Percentiles rank a stretch among this genome's conserved stretches.
Evolutionary conservation across 1,140 invertebrate species (phyloP).

Genomic region (Cydia strobilella): DNA sequence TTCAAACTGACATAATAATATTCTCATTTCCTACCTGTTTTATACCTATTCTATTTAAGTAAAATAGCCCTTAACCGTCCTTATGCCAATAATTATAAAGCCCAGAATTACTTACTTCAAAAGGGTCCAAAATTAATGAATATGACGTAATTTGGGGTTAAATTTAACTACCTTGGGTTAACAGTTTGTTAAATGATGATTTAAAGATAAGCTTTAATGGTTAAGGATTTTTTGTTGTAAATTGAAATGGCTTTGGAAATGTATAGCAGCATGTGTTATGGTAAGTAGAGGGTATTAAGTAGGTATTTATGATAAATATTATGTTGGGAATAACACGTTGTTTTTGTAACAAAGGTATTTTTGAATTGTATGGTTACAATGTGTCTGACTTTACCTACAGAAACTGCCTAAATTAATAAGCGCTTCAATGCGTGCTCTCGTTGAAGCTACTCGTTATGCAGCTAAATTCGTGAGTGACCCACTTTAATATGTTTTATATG

Average conservation of each 20-base stretch:
- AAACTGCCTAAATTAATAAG: too few relatives aligned
- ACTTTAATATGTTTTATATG: too few relatives aligned
- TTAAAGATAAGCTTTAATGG: slow-evolving; percentile 22
- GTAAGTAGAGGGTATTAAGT: not conserved
- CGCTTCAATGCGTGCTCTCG: too few relatives aligned
- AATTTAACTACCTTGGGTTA: slow-evolving; percentile 31
- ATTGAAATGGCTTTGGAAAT: not conserved
- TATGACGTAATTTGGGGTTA: slow-evolving; percentile 34
- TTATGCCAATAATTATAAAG: not conserved
- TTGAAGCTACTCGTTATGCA: too few relatives aligned
- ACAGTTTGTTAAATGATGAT: slow-evolving; percentile 35
- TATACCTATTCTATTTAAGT: not conserved
- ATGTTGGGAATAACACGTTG: not conserved
- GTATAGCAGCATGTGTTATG: not conserved
- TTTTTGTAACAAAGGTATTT: too few relatives aligned
- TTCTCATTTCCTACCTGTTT: slow-evolving; percentile 22
- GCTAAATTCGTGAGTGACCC: too few relatives aligned
- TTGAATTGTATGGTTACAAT: too few relatives aligned
- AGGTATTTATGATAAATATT: slow-evolving; percentile 1
- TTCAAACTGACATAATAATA: slow-evolving; percentile 26
- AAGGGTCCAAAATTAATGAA: slow-evolving; percentile 22
- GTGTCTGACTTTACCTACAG: too few relatives aligned
- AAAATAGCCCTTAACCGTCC: not conserved
- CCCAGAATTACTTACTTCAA: not conserved
- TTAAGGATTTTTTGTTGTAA: slow-evolving; percentile 23